These are phyloP conservation scores for Dromococcyx pavoninus DNA, from an alignment of 2,797 vertebrate genomes.

Conservation along the genomic window DNA sequence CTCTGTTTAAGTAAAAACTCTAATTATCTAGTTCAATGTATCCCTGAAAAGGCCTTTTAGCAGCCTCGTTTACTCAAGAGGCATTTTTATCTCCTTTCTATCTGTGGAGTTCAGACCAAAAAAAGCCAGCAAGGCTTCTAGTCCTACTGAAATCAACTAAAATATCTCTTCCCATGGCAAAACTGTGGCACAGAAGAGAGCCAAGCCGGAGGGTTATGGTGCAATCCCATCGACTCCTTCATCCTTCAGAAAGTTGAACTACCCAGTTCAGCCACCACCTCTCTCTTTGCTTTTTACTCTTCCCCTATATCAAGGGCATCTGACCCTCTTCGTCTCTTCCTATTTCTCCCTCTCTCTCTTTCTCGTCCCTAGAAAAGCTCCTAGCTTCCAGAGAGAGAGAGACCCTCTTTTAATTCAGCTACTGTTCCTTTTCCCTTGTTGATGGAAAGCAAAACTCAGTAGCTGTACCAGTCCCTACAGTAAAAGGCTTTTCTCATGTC, in stretches of 20 bases:
- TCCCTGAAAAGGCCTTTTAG: not conserved
- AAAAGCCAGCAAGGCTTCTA: not conserved
- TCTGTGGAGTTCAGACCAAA: not conserved
- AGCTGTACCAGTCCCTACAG: accelerated
- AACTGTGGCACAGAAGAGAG: not conserved
- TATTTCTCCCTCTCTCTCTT: not conserved
- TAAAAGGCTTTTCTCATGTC: not conserved
- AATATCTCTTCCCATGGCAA: not conserved
- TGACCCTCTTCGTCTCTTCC: not conserved
- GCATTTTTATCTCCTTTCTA: not conserved
- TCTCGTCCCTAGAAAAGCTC: not conserved
- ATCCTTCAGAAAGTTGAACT: not conserved
- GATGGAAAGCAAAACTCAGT: not conserved
- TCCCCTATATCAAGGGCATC: not conserved
- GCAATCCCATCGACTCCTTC: not conserved
- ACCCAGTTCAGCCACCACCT: not conserved
- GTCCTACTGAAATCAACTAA: not conserved
- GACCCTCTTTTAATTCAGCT: not conserved
- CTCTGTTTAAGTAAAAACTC: not conserved
- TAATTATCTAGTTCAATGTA: not conserved
- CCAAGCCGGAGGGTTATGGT: accelerated
- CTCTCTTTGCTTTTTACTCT: not conserved
- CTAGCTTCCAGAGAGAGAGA: not conserved
- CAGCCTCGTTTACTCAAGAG: not conserved
- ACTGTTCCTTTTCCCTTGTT: not conserved